phyloP scores from a whole-genome alignment of 2,888 invertebrate species.

The Netelia inedita region DNA sequence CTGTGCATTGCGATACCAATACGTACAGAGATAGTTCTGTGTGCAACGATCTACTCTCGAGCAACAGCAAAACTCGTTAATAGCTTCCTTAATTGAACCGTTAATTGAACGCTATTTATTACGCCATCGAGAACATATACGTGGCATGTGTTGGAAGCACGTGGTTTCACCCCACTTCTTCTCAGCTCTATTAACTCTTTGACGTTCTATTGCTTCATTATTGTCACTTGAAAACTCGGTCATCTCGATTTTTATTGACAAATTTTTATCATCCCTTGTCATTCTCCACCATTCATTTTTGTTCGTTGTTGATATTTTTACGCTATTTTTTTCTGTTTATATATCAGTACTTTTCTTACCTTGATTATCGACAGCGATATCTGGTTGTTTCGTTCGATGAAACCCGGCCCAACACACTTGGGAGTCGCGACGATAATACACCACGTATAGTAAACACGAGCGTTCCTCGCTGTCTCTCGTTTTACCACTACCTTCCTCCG shows the following conservation, averaged over 20 bases:
- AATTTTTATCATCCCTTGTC: neutral
- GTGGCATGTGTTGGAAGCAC: slow-evolving; percentile 11
- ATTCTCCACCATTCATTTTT: neutral
- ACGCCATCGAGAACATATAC: slow-evolving; percentile 38
- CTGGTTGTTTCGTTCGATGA: slow-evolving; percentile 24
- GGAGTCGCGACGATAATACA: slow-evolving; percentile 46
- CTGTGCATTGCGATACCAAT: slow-evolving; percentile 21
- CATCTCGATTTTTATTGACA: neutral
- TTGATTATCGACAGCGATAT: slow-evolving; percentile 16
- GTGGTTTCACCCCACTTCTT: too few species aligned
- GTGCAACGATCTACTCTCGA: slow-evolving; percentile 5
- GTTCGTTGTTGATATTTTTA: neutral
- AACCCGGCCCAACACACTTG: neutral
- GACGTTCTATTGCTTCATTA: neutral
- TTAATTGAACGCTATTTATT: slow-evolving; percentile 62
- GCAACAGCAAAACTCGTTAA: slow-evolving; percentile 46
- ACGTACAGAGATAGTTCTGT: slow-evolving; percentile 5
- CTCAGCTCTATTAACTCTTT: neutral
- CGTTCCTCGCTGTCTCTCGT: slow-evolving; percentile 46
- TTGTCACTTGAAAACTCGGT: neutral
- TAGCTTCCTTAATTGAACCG: slow-evolving; percentile 58
- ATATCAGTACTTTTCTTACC: slow-evolving; percentile 46
- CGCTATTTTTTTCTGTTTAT: neutral
- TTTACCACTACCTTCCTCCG: slow-evolving; percentile 65
- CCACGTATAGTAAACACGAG: slow-evolving; percentile 27